Evolutionary conservation across 1,140 invertebrate species (phyloP), one percentile per base, ranked within the genome.

Genomic region (Penaeus chinensis): DNA sequence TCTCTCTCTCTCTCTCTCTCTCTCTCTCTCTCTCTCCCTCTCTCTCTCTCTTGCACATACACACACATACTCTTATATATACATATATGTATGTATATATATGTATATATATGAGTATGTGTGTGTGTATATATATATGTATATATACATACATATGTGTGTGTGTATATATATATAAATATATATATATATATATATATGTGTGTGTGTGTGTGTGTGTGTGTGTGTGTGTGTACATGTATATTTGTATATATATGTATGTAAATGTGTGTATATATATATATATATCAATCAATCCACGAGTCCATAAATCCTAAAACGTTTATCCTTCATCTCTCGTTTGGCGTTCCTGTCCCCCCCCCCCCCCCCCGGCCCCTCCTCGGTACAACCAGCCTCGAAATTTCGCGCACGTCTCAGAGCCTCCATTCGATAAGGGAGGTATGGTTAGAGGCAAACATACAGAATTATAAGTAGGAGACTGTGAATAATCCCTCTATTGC

Each of bases 131-230:
- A 65, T 82, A 82, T 65, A 82, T 82, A 65, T 65, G 66, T 27
- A 82, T 27, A 82, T 2, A 82, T 37, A 82, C 22, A 82, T 37
- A 82, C 66, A 82, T 82, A 82, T 65, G 42, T 82, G 65, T 82
- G 65, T 82, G 65, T 65, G 65, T 65, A 65, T 82, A 27, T 82
- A 65, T 65, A 65, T 82, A 65, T 63, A 63, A 66, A 24, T 63
- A 63, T 63, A 24, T 82, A 65, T 82, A 24, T 82, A 42, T 37
- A 19, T 82, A 37, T 69, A 82, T 66, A 42, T 82, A 69, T 82
- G 32, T 65, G 27, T 62, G 47, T 66, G 66, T 82, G 66, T 82
- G 66, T 82, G 42, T 82, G 66, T 82, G 66, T 66, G 63, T 81
- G n/a, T n/a, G 8, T 27, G 16, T 24, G 16, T 27, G 16, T 24